A percentile compares a stretch with the other conserved stretches of the same genome.
Evolutionary conservation across 2,797 vertebrate species (phyloP).

Genomic region (Lithobates sylvaticus): DNA sequence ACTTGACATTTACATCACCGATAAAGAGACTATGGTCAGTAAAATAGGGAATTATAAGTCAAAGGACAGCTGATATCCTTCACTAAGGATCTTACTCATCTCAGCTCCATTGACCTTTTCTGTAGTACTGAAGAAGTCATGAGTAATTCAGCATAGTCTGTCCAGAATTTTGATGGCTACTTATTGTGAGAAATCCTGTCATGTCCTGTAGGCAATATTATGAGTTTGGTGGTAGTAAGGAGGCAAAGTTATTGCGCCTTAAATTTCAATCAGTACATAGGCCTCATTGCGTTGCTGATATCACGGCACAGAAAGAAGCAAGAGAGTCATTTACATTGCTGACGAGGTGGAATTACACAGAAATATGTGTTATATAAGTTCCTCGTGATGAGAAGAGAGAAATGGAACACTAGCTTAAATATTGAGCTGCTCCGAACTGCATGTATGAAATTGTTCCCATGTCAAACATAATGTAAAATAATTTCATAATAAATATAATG

Average conservation of each 20-base stretch:
- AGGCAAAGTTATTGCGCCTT: slow-evolving; percentile 46
- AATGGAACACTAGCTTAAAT: slow-evolving; percentile 4
- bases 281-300: slow-evolving; percentile 30
- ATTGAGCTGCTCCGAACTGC: neutral
- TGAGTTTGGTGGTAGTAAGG: slow-evolving; percentile 49
- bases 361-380: slow-evolving; percentile 20
- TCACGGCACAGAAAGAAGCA: slow-evolving; percentile 54
- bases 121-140: slow-evolving; percentile 69
- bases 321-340: slow-evolving; percentile 21
- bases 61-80: slow-evolving; percentile 60
- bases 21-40: slow-evolving; percentile 4
- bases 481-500: slow-evolving; percentile 19
- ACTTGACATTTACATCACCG: neutral
- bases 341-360: neutral
- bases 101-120: slow-evolving; percentile 64
- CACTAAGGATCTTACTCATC: slow-evolving; percentile 58
- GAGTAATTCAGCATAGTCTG: slow-evolving; percentile 61
- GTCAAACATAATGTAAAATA: slow-evolving; percentile 14
- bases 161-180: slow-evolving; percentile 64
- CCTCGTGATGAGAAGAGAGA: neutral
- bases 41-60: slow-evolving; percentile 33
- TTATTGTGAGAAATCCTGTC: slow-evolving; percentile 62
- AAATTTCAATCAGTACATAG: slow-evolving; percentile 61
- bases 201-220: slow-evolving; percentile 50
- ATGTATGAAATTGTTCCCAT: slow-evolving; percentile 1